Percentiles rank a stretch among this genome's conserved stretches.
phyloP scores from a whole-genome alignment of 2,797 vertebrate species.

The Spinus pinus region DNA sequence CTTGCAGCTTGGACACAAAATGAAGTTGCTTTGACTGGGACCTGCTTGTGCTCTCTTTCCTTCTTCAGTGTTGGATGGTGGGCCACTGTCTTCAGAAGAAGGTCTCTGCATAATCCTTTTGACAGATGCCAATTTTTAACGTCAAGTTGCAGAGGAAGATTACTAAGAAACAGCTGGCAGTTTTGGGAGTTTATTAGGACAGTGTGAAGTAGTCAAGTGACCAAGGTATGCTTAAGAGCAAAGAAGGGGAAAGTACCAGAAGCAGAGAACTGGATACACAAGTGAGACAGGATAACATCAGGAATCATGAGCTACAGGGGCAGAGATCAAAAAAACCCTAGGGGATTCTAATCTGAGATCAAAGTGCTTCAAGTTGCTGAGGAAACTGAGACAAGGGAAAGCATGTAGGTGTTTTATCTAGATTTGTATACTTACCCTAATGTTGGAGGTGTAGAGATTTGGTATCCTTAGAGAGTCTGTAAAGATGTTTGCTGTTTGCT shows the following conservation, averaged over 20 bases:
- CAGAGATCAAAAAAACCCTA: conserved; percentile 25
- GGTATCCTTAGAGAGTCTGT: background rate
- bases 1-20: background rate
- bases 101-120: background rate
- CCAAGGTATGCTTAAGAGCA: background rate
- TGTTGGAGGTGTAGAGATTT: background rate
- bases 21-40: background rate
- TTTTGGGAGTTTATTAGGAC: background rate
- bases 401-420: conserved; percentile 36
- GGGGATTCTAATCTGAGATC: conserved; percentile 43
- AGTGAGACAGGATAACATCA: background rate
- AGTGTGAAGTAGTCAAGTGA: background rate
- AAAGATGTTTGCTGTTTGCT: background rate
- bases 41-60: background rate
- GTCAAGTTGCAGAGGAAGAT: background rate
- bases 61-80: background rate
- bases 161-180: background rate
- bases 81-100: background rate
- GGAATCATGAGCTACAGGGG: conserved; percentile 7
- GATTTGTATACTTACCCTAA: conserved; percentile 1
- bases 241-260: background rate
- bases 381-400: conserved; percentile 39
- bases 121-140: background rate
- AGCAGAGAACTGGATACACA: conserved; percentile 32
- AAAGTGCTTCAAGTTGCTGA: conserved; percentile 39